A percentile compares a stretch with the other conserved stretches of the same genome.
These are phyloP conservation scores for Branchinecta lynchi DNA, from an alignment of 1,140 invertebrate species.

Conservation along the genomic window DNA sequence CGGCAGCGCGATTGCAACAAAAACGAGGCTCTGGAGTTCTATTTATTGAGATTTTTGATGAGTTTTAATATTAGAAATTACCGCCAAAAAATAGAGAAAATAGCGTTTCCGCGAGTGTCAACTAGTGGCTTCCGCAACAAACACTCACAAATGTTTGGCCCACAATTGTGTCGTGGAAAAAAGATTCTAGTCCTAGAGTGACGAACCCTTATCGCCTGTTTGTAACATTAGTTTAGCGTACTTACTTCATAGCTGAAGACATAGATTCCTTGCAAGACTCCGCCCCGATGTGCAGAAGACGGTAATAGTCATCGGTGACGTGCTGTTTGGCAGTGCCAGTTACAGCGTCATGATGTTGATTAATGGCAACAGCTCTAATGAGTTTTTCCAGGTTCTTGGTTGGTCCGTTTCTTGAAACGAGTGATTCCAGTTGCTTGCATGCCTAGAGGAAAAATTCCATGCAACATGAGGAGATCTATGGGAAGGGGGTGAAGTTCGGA, in stretches of 20 bases:
- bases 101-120: no score
- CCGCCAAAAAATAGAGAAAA: no score
- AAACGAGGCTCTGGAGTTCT: no score
- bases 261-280: no score
- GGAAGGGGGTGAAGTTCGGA: neutral
- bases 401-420: slow-evolving; percentile 24
- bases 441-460: slow-evolving; percentile 27
- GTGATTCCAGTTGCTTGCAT: slow-evolving; percentile 33
- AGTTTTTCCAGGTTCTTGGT: slow-evolving; percentile 16
- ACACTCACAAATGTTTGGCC: no score
- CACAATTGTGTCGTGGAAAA: no score
- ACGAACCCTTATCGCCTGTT: slow-evolving; percentile 35
- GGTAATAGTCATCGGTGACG: slow-evolving; percentile 33
- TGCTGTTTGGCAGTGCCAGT: slow-evolving; percentile 39
- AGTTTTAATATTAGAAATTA: no score
- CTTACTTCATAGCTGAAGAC: no score
- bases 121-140: no score
- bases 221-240: slow-evolving; percentile 34
- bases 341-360: slow-evolving; percentile 20
- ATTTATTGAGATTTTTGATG: no score
- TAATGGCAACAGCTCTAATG: slow-evolving; percentile 17
- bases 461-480: neutral
- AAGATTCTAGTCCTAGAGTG: slow-evolving; percentile 26
- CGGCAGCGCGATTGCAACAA: no score
- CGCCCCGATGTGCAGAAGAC: neutral